Conservation (phyloP, 2,797 vertebrate species). For the Schizopygopsis malacanthus region DNA sequence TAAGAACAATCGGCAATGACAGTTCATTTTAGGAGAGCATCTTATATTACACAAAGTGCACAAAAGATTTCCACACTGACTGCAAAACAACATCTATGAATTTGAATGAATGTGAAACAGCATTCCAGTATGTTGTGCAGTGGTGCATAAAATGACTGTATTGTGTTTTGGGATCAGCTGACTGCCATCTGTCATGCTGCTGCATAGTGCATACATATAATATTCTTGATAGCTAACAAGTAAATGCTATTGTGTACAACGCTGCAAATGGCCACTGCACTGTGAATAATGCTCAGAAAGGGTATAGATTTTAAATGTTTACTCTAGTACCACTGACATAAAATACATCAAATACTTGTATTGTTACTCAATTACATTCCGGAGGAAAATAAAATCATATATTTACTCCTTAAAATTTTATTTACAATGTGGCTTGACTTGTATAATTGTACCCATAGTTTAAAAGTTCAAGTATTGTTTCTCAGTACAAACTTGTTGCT, state of each 20-base stretch:
- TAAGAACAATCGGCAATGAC: background rate
- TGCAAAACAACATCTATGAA: background rate
- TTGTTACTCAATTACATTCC: background rate
- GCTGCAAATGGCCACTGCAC: background rate
- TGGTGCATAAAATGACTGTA: conserved; percentile 36
- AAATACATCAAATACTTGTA: background rate
- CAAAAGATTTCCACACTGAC: background rate
- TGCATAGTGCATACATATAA: conserved; percentile 44
- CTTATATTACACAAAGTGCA: background rate
- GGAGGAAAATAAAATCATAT: background rate
- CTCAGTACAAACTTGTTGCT: background rate
- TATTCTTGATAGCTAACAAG: conserved; percentile 41
- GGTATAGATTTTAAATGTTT: background rate
- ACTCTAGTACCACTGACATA: background rate
- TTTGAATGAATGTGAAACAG: conserved; percentile 14
- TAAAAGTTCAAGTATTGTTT: background rate
- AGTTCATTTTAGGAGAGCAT: background rate
- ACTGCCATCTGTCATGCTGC: conserved; percentile 37
- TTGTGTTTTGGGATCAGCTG: conserved; percentile 63
- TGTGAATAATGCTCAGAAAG: background rate
- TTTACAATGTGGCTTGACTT: background rate
- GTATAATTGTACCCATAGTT: background rate
- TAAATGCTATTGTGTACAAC: conserved; percentile 13
- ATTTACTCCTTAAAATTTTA: background rate
- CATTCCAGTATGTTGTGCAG: conserved; percentile 11